Conservation (phyloP, 2,888 invertebrate genomes). For the Achlya flavicornis region DNA sequence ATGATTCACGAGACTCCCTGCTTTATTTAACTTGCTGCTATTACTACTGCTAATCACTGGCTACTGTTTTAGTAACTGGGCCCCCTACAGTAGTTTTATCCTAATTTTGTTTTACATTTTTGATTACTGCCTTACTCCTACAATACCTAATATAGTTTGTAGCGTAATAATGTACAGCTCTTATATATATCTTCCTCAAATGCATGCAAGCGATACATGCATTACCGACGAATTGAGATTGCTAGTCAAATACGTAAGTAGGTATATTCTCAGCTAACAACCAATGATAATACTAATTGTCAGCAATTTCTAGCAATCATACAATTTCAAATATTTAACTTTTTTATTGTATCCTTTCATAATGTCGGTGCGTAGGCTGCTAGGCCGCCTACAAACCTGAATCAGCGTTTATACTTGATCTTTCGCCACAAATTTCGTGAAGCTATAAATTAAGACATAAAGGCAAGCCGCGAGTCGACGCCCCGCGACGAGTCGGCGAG, state of each 20-base stretch:
- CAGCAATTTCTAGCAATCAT: background rate
- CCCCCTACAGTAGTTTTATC: no score
- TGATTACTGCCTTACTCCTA: no score
- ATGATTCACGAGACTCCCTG: background rate
- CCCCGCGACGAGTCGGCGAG: background rate
- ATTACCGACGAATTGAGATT: no score
- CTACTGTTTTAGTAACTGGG: background rate
- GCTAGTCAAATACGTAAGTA: no score
- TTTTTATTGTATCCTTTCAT: background rate
- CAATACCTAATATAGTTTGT: no score
- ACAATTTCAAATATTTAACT: background rate
- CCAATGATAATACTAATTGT: no score
- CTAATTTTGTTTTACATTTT: no score
- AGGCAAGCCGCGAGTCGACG: background rate
- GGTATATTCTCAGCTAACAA: no score
- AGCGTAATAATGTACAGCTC: no score
- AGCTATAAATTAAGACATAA: background rate
- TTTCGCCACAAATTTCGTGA: background rate
- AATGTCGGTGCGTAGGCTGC: background rate
- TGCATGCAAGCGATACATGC: no score
- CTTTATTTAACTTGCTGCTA: background rate
- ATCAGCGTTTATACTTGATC: background rate
- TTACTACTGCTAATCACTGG: background rate
- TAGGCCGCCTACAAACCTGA: background rate
- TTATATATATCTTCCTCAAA: no score